phyloP scores from a whole-genome alignment of 2,797 vertebrate species.

The Enteromius anoplus region DNA sequence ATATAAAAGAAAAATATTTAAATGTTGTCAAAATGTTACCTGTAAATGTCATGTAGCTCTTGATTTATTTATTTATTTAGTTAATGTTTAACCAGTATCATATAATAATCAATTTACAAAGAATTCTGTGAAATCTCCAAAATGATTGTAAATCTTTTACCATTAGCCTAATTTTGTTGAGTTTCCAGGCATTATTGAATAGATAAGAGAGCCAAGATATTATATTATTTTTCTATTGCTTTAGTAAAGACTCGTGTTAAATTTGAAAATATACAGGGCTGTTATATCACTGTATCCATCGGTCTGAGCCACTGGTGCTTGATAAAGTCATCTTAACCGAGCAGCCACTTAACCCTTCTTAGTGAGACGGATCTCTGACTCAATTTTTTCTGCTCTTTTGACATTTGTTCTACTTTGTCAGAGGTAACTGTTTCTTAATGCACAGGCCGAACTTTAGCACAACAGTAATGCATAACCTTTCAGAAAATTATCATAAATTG shows the following conservation, averaged over 20 bases:
- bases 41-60: neutral
- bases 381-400: slow-evolving; percentile 1
- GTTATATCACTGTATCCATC: neutral
- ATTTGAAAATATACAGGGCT: neutral
- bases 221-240: neutral
- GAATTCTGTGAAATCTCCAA: neutral
- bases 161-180: neutral
- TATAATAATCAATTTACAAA: neutral
- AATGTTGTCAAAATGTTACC: too few relatives aligned
- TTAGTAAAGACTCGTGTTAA: neutral
- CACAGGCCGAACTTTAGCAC: neutral
- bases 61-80: neutral
- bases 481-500: neutral
- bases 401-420: neutral
- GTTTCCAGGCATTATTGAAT: neutral
- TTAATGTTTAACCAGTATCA: neutral
- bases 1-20: too few relatives aligned
- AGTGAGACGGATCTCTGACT: neutral
- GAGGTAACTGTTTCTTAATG: neutral
- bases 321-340: neutral
- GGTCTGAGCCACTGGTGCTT: neutral
- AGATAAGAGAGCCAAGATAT: neutral
- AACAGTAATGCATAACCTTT: neutral
- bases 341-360: neutral
- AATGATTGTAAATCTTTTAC: neutral